phyloP scores from a whole-genome alignment of 37 sponge, comb jelly and placozoan species.

The Axinella damicornis region DNA sequence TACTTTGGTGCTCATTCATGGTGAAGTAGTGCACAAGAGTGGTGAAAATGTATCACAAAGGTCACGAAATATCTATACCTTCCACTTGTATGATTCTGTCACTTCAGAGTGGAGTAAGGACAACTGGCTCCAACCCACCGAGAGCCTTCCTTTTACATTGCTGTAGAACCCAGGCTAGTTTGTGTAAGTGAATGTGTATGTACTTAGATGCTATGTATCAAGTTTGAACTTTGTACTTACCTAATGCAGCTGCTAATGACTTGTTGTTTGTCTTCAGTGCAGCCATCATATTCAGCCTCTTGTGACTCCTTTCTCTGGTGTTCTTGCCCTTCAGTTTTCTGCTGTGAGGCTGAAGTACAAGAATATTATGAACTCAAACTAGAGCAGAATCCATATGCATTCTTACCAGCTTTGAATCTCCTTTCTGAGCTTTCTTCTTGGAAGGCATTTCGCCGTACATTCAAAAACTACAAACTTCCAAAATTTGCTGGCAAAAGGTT shows the following conservation, averaged over 20 bases:
- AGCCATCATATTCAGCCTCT: not conserved
- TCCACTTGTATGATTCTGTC: conserved; percentile 93
- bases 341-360: not conserved
- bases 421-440: no score
- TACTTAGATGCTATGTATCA: no score
- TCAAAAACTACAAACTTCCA: no score
- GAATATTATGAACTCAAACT: no score
- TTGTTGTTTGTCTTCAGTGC: conserved; percentile 31
- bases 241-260: conserved; percentile 31
- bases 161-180: no score
- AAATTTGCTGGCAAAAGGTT: no score
- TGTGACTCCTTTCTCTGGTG: not conserved
- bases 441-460: no score
- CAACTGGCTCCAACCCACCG: conserved; percentile 96
- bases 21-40: conserved; percentile 95
- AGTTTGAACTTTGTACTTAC: not conserved
- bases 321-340: not conserved
- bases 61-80: conserved; percentile 95
- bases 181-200: no score
- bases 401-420: no score
- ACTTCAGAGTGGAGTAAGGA: conserved; percentile 82
- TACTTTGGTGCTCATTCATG: conserved; percentile 91
- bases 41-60: conserved; percentile 67
- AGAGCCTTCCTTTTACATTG: conserved; percentile 66
- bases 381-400: no score